phyloP scores from a whole-genome alignment of 2,113 vertebrate genomes.

The Acrocephalus arundinaceus region DNA sequence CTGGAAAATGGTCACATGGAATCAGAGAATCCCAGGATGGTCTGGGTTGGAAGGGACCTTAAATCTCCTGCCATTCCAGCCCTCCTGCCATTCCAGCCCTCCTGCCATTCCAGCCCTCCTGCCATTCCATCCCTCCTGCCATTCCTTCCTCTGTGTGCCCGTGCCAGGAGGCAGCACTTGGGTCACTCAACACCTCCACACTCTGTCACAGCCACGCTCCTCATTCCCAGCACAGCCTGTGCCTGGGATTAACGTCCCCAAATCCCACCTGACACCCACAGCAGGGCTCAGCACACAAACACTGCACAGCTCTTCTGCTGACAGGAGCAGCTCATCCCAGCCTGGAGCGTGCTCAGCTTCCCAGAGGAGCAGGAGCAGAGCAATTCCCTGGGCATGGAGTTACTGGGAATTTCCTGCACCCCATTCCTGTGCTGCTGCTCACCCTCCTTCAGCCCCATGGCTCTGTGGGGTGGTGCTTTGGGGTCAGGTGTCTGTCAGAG shows the following conservation, averaged over 20 bases:
- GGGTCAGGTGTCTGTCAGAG: neutral
- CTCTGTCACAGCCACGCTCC: neutral
- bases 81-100: neutral
- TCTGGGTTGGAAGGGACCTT: neutral
- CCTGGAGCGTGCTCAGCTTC: neutral
- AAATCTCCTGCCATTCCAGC: neutral
- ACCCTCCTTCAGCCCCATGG: fast-evolving
- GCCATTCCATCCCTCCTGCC: neutral
- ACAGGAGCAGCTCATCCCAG: neutral
- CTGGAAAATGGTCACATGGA: neutral
- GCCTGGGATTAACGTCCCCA: neutral
- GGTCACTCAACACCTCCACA: fast-evolving
- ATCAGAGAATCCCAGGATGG: neutral
- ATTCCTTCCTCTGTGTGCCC: neutral
- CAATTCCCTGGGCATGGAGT: neutral
- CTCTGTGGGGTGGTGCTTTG: neutral
- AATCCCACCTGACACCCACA: neutral
- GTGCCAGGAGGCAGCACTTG: neutral
- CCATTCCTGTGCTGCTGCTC: neutral
- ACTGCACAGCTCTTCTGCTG: neutral
- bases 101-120: neutral
- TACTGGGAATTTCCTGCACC: fast-evolving
- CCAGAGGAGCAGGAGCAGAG: neutral
- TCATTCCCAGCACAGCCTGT: fast-evolving
- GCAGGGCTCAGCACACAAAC: no score